phyloP scores from a whole-genome alignment of 2,888 invertebrate genomes.

The Stenurella melanura region DNA sequence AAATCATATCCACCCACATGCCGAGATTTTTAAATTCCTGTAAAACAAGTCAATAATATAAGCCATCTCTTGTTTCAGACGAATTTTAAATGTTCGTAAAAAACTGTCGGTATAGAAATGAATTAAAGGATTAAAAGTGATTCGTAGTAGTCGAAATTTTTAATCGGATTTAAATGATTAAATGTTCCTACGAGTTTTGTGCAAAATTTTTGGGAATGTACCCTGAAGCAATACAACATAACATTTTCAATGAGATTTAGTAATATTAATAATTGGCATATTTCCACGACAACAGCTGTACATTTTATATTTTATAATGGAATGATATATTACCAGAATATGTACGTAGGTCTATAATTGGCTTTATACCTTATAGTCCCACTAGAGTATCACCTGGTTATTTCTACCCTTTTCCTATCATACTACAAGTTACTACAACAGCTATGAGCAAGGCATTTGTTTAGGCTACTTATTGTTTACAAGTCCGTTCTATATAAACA shows the following conservation, averaged over 20 bases:
- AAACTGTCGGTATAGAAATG: not conserved
- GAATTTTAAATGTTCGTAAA: not conserved
- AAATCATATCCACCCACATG: conserved; percentile 42
- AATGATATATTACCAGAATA: conserved; percentile 57
- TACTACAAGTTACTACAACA: no score
- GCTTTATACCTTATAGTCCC: conserved; percentile 49
- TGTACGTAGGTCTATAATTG: conserved; percentile 56
- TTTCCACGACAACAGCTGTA: conserved; percentile 65
- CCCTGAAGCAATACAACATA: not conserved
- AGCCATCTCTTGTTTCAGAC: conserved; percentile 22
- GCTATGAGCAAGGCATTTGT: no score
- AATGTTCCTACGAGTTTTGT: no score
- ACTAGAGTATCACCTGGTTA: conserved; percentile 41
- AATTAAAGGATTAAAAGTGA: not conserved
- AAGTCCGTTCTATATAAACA: not conserved
- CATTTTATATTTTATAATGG: conserved; percentile 60
- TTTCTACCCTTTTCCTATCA: not conserved
- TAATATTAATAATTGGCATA: conserved; percentile 60
- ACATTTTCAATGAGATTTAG: conserved; percentile 51
- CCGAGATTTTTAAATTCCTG: conserved; percentile 30
- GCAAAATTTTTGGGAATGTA: not conserved
- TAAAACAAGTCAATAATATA: conserved; percentile 34
- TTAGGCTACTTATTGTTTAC: no score
- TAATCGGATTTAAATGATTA: no score
- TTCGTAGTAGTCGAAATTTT: not conserved